Conservation (phyloP, 2,113 vertebrate species). For the Arenaria interpres region DNA sequence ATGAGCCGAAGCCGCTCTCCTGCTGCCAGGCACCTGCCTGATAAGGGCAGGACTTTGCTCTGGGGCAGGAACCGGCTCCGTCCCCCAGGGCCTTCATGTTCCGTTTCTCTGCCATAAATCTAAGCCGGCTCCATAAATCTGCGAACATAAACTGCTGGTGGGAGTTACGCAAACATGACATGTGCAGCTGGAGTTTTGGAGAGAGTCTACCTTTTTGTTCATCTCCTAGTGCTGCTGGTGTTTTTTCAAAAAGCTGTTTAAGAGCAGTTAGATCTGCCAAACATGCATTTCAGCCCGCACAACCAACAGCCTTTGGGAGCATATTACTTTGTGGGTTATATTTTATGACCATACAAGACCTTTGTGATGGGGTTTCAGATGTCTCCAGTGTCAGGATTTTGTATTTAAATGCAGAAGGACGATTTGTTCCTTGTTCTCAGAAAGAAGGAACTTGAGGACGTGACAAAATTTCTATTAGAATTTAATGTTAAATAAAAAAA, state of each 20-base stretch:
- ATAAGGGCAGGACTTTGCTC: conserved; percentile 37
- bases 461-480: neutral
- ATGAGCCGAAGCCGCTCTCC: rapidly evolving
- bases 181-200: neutral
- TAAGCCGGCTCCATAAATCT: conserved; percentile 17
- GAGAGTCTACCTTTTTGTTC: neutral
- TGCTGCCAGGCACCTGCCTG: neutral
- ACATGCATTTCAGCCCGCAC: neutral
- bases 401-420: neutral
- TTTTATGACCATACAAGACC: neutral
- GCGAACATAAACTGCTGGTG: neutral
- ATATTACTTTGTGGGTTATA: neutral
- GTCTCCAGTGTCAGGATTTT: neutral
- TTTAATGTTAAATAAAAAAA: neutral
- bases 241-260: neutral
- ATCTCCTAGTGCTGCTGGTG: neutral
- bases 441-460: neutral
- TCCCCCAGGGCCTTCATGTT: neutral
- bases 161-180: neutral
- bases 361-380: neutral
- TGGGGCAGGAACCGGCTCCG: neutral
- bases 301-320: neutral
- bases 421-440: neutral
- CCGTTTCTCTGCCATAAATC: neutral
- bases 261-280: neutral